phyloP scores from a whole-genome alignment of 2,888 invertebrate genomes.

The Sinelater perroti region DNA sequence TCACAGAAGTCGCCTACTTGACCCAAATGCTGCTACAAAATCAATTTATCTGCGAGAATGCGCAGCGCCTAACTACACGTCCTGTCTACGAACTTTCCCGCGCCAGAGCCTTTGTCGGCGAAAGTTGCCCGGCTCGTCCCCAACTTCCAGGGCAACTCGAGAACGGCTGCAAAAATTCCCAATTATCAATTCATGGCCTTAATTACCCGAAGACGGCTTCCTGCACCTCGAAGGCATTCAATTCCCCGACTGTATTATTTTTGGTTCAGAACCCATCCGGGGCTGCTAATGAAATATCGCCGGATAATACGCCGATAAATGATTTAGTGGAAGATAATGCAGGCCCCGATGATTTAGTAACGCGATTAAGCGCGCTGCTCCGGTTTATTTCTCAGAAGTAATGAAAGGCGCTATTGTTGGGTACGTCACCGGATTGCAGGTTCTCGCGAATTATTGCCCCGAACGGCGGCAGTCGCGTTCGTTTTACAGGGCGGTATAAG shows the following conservation, averaged over 20 bases:
- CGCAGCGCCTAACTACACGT: no score
- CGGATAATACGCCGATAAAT: conserved; percentile 30
- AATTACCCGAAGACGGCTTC: no score
- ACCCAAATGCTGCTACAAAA: no score
- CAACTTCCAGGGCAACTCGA: no score
- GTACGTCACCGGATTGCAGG: conserved; percentile 6
- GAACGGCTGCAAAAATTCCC: no score
- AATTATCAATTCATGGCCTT: no score
- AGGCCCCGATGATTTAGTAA: conserved; percentile 32
- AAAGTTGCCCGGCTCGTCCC: no score
- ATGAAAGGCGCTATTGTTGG: conserved; percentile 15
- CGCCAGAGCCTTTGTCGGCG: no score
- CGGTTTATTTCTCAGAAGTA: conserved; percentile 16
- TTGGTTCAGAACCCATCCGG: conserved; percentile 32
- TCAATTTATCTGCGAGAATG: no score
- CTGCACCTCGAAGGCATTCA: no score
- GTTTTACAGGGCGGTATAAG: conserved; percentile 15
- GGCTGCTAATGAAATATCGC: conserved; percentile 35
- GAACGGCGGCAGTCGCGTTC: conserved; percentile 12
- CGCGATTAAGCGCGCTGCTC: conserved; percentile 24
- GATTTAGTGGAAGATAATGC: conserved; percentile 37
- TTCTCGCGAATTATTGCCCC: conserved; percentile 16
- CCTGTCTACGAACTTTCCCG: no score
- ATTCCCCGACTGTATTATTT: conserved; percentile 36
- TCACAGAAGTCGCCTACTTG: no score